Evolutionary conservation across 2,888 invertebrate species (phyloP).

Genomic region (Drepanosiphum platanoidis): DNA sequence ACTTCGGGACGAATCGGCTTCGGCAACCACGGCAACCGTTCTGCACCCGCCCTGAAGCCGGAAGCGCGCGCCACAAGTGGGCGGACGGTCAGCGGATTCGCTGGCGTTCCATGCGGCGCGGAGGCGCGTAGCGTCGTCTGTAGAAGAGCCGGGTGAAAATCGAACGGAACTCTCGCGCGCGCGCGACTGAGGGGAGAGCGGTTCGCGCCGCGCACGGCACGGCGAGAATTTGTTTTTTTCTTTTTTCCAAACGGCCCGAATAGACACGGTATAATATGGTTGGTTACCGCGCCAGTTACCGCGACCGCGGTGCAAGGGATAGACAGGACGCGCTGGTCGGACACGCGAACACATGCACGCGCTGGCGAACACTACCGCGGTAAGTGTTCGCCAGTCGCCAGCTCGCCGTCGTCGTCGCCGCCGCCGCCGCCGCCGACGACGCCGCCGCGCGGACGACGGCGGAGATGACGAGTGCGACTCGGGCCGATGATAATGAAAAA

Average conservation of each 20-base stretch:
- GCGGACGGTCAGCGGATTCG: not conserved
- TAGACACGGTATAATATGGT: too few relatives aligned
- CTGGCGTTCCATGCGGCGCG: not conserved
- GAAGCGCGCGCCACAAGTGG: constrained; percentile 24
- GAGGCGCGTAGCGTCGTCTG: too few relatives aligned
- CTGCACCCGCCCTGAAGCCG: not conserved
- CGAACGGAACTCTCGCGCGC: not conserved
- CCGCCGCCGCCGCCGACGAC: not conserved
- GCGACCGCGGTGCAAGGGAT: too few relatives aligned
- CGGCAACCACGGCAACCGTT: not conserved
- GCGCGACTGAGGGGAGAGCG: not conserved
- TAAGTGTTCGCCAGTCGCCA: not conserved
- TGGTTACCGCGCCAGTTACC: too few relatives aligned
- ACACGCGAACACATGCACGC: not conserved
- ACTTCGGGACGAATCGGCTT: not conserved
- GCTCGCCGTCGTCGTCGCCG: not conserved
- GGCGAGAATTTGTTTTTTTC: not conserved
- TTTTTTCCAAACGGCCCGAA: not conserved
- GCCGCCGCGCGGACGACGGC: not conserved
- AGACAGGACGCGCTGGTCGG: too few relatives aligned
- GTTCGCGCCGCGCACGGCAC: too few relatives aligned
- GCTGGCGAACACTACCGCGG: too few relatives aligned
- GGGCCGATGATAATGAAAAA: too few relatives aligned
- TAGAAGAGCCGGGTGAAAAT: not conserved
- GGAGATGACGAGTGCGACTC: not conserved